Base-by-base conservation (phyloP, 2,797 vertebrate genomes). In the Myotis myotis region DNA sequence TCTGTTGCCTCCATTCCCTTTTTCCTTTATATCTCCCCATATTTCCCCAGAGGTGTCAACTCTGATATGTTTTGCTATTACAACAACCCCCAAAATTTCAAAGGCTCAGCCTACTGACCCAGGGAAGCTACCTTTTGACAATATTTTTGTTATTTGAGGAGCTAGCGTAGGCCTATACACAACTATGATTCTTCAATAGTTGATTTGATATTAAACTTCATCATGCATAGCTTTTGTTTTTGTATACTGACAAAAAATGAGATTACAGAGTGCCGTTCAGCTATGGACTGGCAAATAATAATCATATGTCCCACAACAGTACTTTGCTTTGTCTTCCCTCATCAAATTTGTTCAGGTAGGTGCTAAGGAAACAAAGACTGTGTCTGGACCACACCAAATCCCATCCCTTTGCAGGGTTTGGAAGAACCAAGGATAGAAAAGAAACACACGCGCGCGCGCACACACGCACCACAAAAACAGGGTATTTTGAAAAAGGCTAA, bases 131-230 rank as follows among this genome's bases (percentile, higher is more conserved):
- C 49, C 49, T 53, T 25, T 76, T 57, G 38, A 70, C 20, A 33
- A 47, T n/a, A 41, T 55, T 71, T 92, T 19, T 38, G 49, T 38
- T 38, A 57, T 92, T 72, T 64, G 53, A 76, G 53, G 41, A 71
- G 25, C 28, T 4, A 44, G 49, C 81, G 23, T 6, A 68, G 30
- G 13, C 8, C 19, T 68, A 41, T 25, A 51, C 55, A 38, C 68
- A 80, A 49, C 66, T 51, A 44, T 6, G 38, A 55, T 76, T 66
- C 70, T 93, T 81, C 68, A 36, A 7, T 15, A 12, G 12, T 70
- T 47, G 36, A 33, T 15, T n/a, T 25, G 41, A 78, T 71, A 74
- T 10, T 62, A 80, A 85, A 82, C 93, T 86, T 89, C 51, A 38
- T 68, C 38, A 19, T 2, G 38, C 30, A 33, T 2, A n/a, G 51